Evolutionary conservation across 2,113 vertebrate genomes (phyloP).

Genomic region (Microtus ochrogaster): DNA sequence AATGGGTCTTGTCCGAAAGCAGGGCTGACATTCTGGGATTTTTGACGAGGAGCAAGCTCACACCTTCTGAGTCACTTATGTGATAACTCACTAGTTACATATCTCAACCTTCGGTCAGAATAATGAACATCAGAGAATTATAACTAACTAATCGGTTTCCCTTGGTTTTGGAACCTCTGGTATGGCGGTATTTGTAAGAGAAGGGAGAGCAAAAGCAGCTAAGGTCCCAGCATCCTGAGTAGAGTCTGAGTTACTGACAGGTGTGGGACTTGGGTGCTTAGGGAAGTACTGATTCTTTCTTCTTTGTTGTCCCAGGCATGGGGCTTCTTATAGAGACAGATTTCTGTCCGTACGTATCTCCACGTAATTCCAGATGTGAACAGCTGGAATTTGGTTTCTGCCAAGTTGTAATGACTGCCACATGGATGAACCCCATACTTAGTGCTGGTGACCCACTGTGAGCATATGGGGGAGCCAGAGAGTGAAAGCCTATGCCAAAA

Average conservation of each 20-base stretch:
- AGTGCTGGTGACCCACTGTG: not conserved
- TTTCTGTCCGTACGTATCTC: constrained; percentile 41
- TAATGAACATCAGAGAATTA: not conserved
- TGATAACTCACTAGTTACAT: constrained; percentile 34
- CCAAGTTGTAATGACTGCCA: constrained; percentile 76
- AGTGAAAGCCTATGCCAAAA: not conserved
- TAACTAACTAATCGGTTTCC: not conserved
- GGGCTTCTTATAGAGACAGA: constrained; percentile 59
- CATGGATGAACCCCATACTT: constrained; percentile 45
- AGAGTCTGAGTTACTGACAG: not conserved
- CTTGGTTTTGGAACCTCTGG: not conserved
- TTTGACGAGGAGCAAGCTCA: not conserved
- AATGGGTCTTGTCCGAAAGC: not conserved
- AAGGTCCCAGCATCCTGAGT: not conserved
- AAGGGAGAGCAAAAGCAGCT: not conserved
- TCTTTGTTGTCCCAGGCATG: not conserved
- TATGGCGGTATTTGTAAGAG: not conserved
- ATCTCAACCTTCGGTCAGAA: not conserved
- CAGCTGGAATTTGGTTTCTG: constrained; percentile 8
- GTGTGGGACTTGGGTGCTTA: constrained; percentile 46
- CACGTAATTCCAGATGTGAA: constrained; percentile 77
- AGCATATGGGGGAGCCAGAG: not conserved
- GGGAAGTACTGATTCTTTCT: constrained; percentile 50
- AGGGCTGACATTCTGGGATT: not conserved
- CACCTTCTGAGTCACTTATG: not conserved